These are phyloP conservation scores for Oligia fasciuncula DNA, from an alignment of 2,888 invertebrate species.

Conservation along the genomic window DNA sequence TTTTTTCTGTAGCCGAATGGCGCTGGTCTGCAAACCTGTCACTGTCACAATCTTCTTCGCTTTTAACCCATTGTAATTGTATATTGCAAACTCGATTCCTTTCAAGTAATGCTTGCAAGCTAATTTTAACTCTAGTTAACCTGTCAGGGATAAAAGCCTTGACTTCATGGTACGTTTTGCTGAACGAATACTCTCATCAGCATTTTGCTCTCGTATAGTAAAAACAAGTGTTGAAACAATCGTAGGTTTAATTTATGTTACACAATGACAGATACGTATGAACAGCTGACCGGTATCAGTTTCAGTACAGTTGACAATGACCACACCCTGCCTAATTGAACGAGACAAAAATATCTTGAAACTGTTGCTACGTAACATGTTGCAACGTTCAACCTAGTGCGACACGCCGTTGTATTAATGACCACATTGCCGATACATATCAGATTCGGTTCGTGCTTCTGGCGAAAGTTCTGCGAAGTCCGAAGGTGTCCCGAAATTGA, in stretches of 20 bases:
- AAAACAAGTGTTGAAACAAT: conserved; percentile 47
- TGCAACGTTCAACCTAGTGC: conserved; percentile 60
- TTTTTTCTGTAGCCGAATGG: conserved; percentile 31
- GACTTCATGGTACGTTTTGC: conserved; percentile 43
- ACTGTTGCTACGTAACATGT: conserved; percentile 52
- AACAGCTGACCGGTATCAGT: conserved; percentile 41
- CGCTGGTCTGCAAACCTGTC: conserved; percentile 24
- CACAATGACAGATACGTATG: conserved; percentile 46
- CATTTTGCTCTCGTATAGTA: conserved; percentile 30
- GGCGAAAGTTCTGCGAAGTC: conserved; percentile 87
- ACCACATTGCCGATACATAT: conserved; percentile 77
- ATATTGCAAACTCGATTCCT: conserved; percentile 35
- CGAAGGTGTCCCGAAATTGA: conserved; percentile 86
- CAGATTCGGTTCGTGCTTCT: conserved; percentile 79
- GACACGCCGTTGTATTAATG: conserved; percentile 70
- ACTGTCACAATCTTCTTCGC: conserved; percentile 50
- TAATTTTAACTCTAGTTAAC: conserved; percentile 53
- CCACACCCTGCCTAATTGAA: conserved; percentile 54
- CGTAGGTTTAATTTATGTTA: conserved; percentile 35
- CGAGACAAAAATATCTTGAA: conserved; percentile 47
- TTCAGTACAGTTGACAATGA: conserved; percentile 57
- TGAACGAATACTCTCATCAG: conserved; percentile 26
- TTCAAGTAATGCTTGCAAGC: conserved; percentile 35
- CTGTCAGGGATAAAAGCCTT: conserved; percentile 47
- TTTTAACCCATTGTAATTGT: conserved; percentile 47